A percentile compares a stretch with the other conserved stretches of the same genome.
Conservation (phyloP, 37 sponge, comb jelly and placozoan genomes). For the Cladorhizidae sp. region DNA sequence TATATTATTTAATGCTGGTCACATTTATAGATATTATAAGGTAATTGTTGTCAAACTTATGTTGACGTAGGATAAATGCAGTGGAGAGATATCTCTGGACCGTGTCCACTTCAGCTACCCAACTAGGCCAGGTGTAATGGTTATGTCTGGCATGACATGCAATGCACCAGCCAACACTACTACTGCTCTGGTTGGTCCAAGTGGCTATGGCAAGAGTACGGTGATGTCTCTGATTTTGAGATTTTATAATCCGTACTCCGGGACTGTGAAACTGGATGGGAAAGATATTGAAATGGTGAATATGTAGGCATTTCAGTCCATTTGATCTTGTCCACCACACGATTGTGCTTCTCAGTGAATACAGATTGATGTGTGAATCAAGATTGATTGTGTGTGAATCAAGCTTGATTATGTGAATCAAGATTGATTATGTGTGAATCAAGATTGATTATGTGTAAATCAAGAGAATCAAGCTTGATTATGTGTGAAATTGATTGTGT, state of each 20-base stretch:
- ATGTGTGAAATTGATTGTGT: too few relatives aligned
- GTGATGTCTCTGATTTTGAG: slow-evolving; percentile 85
- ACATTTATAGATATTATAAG: too few relatives aligned
- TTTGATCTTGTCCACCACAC: too few relatives aligned
- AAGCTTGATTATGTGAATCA: too few relatives aligned
- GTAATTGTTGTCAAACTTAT: too few relatives aligned
- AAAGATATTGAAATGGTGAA: not conserved
- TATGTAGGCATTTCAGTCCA: too few relatives aligned
- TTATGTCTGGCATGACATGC: slow-evolving; percentile 64
- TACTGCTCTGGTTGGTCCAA: slow-evolving; percentile 88
- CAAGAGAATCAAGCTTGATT: too few relatives aligned
- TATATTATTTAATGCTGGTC: too few relatives aligned
- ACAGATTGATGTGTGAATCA: too few relatives aligned
- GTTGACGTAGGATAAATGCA: slow-evolving; percentile 52
- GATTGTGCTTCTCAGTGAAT: too few relatives aligned
- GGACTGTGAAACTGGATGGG: slow-evolving; percentile 36
- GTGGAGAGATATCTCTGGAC: slow-evolving; percentile 37
- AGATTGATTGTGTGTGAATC: too few relatives aligned
- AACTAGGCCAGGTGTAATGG: slow-evolving; percentile 62
- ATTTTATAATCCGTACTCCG: slow-evolving; percentile 76
- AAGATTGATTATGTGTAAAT: not conserved
- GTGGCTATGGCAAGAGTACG: slow-evolving; percentile 98
- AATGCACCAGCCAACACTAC: slow-evolving; percentile 77
- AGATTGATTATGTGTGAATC: not conserved
- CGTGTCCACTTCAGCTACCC: slow-evolving; percentile 89